Evolutionary conservation across 2,888 invertebrate species (phyloP).

Genomic region (Cabera pusaria): DNA sequence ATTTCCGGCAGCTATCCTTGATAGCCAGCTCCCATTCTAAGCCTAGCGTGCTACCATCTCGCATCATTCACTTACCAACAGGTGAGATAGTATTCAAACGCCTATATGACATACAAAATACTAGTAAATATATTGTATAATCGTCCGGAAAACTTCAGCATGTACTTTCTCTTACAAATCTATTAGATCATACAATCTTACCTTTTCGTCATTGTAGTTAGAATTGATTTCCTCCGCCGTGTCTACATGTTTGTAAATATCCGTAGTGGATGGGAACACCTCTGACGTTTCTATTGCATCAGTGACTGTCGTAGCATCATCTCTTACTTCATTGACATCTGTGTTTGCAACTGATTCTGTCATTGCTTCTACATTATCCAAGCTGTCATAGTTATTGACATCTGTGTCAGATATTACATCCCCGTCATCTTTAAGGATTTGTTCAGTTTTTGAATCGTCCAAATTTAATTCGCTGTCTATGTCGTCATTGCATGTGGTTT

Average conservation of each 20-base stretch:
- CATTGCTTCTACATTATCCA: constrained; percentile 18
- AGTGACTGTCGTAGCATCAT: constrained; percentile 4
- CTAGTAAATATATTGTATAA: no score
- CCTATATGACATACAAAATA: no score
- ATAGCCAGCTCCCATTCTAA: no score
- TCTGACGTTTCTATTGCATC: constrained; percentile 17
- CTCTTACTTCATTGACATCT: constrained; percentile 10
- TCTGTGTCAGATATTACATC: constrained; percentile 30
- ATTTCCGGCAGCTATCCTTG: no score
- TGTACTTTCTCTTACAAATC: no score
- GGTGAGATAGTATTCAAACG: no score
- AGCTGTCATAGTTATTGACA: constrained; percentile 24
- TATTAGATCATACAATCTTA: constrained; percentile 17
- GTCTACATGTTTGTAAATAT: constrained; percentile 29
- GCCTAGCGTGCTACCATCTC: no score
- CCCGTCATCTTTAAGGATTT: constrained; percentile 21
- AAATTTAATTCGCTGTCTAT: constrained; percentile 25
- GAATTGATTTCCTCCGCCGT: constrained; percentile 18
- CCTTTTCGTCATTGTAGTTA: constrained; percentile 28
- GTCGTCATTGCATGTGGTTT: constrained; percentile 25
- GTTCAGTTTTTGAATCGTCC: constrained; percentile 28
- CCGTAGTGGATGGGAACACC: constrained; percentile 25
- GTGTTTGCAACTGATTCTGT: constrained; percentile 13
- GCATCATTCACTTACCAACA: no score
- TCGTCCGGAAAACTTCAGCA: no score